Evolutionary conservation across 1,140 invertebrate species (phyloP).

Genomic region (Panulirus ornatus): DNA sequence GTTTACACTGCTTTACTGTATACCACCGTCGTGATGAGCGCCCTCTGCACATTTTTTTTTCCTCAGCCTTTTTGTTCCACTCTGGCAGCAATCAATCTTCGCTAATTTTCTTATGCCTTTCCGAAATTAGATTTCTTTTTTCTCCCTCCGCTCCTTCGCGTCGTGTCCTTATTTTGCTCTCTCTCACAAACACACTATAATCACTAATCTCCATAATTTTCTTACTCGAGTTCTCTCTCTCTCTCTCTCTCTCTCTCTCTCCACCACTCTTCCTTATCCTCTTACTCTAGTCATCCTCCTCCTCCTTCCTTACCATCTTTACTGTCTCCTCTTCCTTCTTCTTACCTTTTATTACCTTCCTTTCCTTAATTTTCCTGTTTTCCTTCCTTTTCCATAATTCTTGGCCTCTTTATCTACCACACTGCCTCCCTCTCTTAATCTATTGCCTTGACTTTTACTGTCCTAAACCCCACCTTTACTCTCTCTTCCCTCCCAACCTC

Average conservation of each 20-base stretch:
- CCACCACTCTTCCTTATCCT: not conserved
- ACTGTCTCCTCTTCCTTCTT: not conserved
- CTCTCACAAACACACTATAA: not conserved
- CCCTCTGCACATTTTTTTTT: no score
- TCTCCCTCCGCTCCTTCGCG: not conserved
- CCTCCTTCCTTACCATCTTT: not conserved
- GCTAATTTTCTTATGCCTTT: not conserved
- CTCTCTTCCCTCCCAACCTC: not conserved
- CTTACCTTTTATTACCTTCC: not conserved
- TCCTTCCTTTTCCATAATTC: not conserved
- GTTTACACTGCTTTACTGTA: no score
- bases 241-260: conserved; percentile 8
- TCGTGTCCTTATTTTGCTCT: not conserved
- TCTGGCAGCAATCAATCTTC: no score
- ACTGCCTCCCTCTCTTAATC: not conserved
- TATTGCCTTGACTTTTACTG: not conserved
- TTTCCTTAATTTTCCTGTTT: not conserved
- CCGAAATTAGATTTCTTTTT: not conserved
- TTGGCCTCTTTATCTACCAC: conserved; percentile 6
- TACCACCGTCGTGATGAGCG: no score
- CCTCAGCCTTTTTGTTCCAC: no score
- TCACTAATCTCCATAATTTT: not conserved
- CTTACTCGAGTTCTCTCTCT: no score
- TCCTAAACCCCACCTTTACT: not conserved
- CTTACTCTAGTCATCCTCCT: not conserved